phyloP scores from a whole-genome alignment of 2,888 invertebrate genomes.

The Lycophotia porphyrea region DNA sequence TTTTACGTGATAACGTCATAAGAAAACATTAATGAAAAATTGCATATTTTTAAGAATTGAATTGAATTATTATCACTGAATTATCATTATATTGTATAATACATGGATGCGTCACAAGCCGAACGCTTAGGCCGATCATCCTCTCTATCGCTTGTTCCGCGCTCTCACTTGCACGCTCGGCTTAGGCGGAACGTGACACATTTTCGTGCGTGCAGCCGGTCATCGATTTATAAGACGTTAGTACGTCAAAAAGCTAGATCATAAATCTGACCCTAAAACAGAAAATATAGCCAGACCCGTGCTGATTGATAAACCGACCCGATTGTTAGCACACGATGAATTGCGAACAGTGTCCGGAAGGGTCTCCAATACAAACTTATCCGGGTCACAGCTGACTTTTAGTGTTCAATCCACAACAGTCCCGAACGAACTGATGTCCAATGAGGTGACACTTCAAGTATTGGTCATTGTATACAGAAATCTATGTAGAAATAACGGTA shows the following conservation, averaged over 20 bases:
- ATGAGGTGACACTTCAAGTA: neutral
- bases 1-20: too few relatives aligned
- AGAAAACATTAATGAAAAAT: too few relatives aligned
- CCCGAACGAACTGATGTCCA: neutral
- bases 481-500: neutral
- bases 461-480: constrained; percentile 16
- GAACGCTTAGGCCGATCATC: too few relatives aligned
- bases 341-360: neutral
- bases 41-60: too few relatives aligned
- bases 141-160: too few relatives aligned
- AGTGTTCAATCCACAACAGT: constrained; percentile 17
- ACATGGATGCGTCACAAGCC: too few relatives aligned
- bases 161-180: too few relatives aligned
- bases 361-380: constrained; percentile 30
- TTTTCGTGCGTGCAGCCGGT: too few relatives aligned
- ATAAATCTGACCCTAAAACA: neutral
- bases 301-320: constrained; percentile 10
- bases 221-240: too few relatives aligned
- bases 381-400: constrained; percentile 37
- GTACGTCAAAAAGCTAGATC: neutral
- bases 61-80: too few relatives aligned
- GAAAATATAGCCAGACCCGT: neutral
- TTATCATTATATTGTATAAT: too few relatives aligned
- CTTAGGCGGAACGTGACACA: too few relatives aligned
- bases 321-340: constrained; percentile 3